A percentile compares a stretch with the other conserved stretches of the same genome.
These are phyloP conservation scores for Sebastes diaconus DNA, from an alignment of 2,797 vertebrate genomes.

Conservation along the genomic window DNA sequence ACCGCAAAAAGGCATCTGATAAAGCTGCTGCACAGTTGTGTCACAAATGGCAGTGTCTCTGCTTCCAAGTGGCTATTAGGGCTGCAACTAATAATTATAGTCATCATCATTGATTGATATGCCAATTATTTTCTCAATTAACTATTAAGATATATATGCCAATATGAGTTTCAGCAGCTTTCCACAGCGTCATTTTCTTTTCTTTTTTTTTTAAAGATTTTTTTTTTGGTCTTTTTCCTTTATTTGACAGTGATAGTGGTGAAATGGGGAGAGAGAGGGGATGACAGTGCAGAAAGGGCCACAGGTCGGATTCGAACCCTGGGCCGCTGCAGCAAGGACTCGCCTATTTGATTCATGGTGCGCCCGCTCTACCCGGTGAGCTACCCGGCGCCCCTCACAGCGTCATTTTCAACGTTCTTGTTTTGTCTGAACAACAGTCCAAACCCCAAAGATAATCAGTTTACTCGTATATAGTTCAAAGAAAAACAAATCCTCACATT, in stretches of 20 bases:
- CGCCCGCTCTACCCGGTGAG: too few species aligned
- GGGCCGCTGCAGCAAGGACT: too few species aligned
- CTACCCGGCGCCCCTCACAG: too few species aligned
- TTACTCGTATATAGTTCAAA: not conserved
- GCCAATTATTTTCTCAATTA: not conserved
- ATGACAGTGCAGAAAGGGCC: too few species aligned
- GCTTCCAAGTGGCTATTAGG: not conserved
- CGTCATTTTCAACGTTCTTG: not conserved
- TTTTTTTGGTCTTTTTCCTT: too few species aligned
- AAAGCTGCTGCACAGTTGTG: not conserved
- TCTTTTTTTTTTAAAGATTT: too few species aligned
- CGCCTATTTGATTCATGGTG: too few species aligned
- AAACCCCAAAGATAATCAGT: not conserved
- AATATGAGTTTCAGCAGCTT: not conserved
- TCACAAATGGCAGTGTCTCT: not conserved
- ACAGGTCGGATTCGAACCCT: too few species aligned
- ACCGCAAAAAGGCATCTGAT: not conserved
- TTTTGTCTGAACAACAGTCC: not conserved
- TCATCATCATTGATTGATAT: not conserved
- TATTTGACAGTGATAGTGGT: too few species aligned
- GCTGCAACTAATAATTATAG: not conserved
- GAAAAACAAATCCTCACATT: not conserved
- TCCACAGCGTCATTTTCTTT: not conserved
- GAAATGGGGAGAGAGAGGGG: too few species aligned
- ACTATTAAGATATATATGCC: not conserved